Conservation (phyloP, 2,113 vertebrate genomes). For the Nesogale talazaci region DNA sequence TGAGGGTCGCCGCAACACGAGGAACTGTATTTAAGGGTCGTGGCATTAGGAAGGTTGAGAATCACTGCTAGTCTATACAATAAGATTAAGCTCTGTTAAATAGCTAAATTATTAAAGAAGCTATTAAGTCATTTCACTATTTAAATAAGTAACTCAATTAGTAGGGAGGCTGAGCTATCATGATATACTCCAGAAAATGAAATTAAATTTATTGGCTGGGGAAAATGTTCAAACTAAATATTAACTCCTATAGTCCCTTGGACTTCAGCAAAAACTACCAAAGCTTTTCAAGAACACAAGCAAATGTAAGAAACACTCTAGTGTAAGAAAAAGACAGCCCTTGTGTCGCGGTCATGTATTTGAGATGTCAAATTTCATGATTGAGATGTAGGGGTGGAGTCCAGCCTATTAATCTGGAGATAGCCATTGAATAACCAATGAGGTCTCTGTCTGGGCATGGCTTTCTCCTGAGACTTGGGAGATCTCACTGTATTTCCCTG, state of each 20-base stretch:
- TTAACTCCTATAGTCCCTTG: not conserved
- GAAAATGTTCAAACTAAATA: slow-evolving; percentile 58
- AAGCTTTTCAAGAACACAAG: not conserved
- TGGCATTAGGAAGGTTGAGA: too few species aligned
- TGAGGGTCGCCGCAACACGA: too few species aligned
- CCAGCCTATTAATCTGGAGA: too few species aligned
- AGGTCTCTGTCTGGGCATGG: too few species aligned
- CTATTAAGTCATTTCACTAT: slow-evolving; percentile 79
- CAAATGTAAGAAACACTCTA: too few species aligned
- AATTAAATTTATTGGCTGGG: slow-evolving; percentile 60
- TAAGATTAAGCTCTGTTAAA: slow-evolving; percentile 73
- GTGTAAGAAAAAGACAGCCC: slow-evolving; percentile 32
- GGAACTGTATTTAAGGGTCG: too few species aligned
- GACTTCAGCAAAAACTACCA: slow-evolving; percentile 48
- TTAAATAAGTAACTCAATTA: slow-evolving; percentile 79
- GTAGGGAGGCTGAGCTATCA: slow-evolving; percentile 61
- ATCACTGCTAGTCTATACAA: slow-evolving; percentile 65
- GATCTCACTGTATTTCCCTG: too few species aligned
- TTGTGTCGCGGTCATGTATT: too few species aligned
- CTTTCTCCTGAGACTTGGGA: too few species aligned
- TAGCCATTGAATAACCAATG: too few species aligned
- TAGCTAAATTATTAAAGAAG: slow-evolving; percentile 83
- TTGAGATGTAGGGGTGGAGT: too few species aligned
- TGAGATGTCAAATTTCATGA: too few species aligned
- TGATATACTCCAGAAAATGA: slow-evolving; percentile 64